These are phyloP conservation scores for Ivindomyrus marchei DNA, from an alignment of 2,113 vertebrate species.

Conservation along the genomic window DNA sequence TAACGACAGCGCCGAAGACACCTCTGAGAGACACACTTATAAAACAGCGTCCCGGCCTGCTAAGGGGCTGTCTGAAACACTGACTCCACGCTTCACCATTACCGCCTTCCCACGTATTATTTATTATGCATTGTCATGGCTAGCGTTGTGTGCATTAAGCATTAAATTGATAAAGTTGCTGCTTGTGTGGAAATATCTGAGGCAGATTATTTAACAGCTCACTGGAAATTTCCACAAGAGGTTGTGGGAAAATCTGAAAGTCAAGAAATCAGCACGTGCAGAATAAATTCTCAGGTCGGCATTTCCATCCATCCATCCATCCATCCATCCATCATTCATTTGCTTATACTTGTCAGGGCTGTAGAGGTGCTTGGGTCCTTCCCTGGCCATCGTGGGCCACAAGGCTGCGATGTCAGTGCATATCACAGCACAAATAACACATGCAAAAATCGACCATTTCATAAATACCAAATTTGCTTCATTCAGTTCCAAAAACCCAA, in stretches of 20 bases:
- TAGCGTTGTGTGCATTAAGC: not conserved
- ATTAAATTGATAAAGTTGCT: not conserved
- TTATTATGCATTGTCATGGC: not conserved
- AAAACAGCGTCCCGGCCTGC: constrained; percentile 15
- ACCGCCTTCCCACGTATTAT: not conserved
- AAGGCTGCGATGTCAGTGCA: not conserved
- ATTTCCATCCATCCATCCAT: not conserved
- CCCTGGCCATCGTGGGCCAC: not conserved
- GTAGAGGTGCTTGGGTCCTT: not conserved
- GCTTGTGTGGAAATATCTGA: not conserved
- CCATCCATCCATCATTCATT: not conserved
- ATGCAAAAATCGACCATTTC: not conserved
- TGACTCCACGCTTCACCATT: not conserved
- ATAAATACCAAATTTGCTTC: not conserved
- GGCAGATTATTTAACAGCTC: not conserved
- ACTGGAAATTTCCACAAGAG: not conserved
- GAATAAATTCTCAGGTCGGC: not conserved
- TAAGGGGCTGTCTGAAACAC: not conserved
- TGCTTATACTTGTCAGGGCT: not conserved
- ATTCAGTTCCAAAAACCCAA: too few species aligned
- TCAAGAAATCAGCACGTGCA: not conserved
- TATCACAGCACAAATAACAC: not conserved
- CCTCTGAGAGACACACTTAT: constrained; percentile 19
- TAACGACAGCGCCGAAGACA: constrained; percentile 34
- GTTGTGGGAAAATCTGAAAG: not conserved